Evolutionary conservation across 2,113 vertebrate genomes (phyloP).

Genomic region (Silurus asotus): DNA sequence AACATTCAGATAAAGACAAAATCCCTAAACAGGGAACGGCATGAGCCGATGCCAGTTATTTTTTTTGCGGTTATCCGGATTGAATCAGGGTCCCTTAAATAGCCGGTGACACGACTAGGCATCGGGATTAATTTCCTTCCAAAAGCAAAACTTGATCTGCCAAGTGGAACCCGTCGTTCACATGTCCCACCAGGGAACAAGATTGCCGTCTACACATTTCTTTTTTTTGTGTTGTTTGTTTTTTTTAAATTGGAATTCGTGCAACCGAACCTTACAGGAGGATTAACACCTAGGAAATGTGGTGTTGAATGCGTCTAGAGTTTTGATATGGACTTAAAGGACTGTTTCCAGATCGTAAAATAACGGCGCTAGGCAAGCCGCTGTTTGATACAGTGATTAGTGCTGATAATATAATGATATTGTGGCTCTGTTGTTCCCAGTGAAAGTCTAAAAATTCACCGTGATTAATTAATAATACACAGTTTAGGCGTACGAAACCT

Average conservation of each 20-base stretch:
- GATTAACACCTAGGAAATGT: conserved; percentile 63
- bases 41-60: not conserved
- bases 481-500: too few species aligned
- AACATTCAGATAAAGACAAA: conserved; percentile 47
- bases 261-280: conserved; percentile 59
- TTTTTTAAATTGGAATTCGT: conserved; percentile 54
- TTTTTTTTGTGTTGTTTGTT: not conserved
- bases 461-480: not conserved
- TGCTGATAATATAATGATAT: not conserved
- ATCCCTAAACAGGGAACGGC: conserved; percentile 23
- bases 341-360: conserved; percentile 66
- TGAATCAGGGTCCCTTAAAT: conserved; percentile 11
- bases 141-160: not conserved
- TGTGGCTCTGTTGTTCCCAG: not conserved
- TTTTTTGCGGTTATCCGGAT: not conserved
- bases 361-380: conserved; percentile 37
- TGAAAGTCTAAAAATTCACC: not conserved
- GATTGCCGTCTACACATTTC: not conserved
- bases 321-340: conserved; percentile 53
- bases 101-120: conserved; percentile 8
- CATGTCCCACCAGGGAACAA: not conserved
- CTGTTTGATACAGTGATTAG: not conserved
- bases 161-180: not conserved
- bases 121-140: conserved; percentile 9
- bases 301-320: conserved; percentile 39